Evolutionary conservation across 2,797 vertebrate species (phyloP).

Genomic region (Pitangus sulphuratus): DNA sequence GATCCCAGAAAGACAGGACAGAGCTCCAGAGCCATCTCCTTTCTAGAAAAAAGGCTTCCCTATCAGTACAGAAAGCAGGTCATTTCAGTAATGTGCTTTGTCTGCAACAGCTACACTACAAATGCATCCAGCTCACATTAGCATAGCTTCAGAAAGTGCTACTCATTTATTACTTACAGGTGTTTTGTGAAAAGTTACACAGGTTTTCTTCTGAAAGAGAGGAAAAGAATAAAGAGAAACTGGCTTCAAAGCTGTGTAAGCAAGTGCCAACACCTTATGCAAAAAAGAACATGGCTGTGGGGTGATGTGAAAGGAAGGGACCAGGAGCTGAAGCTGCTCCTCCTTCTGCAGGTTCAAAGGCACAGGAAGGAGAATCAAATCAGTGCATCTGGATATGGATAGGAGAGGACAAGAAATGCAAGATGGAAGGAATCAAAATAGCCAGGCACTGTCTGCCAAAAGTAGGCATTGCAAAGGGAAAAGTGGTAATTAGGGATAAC

Average conservation of each 20-base stretch:
- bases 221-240: background rate
- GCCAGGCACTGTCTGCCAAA: background rate
- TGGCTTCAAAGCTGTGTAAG: background rate
- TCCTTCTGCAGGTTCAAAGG: background rate
- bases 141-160: background rate
- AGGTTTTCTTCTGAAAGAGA: background rate
- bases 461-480: background rate
- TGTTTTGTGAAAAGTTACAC: background rate
- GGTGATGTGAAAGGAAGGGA: background rate
- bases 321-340: background rate
- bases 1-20: background rate
- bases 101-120: background rate
- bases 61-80: background rate
- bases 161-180: background rate
- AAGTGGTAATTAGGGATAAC: background rate
- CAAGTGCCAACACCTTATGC: background rate
- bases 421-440: background rate
- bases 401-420: background rate
- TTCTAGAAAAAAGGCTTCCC: background rate
- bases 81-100: background rate
- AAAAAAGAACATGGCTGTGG: background rate
- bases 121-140: background rate
- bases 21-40: background rate
- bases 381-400: rapidly evolving
- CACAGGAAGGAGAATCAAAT: background rate